phyloP scores from a whole-genome alignment of 2,113 vertebrate genomes.

The Sinocyclocheilus grahami region DNA sequence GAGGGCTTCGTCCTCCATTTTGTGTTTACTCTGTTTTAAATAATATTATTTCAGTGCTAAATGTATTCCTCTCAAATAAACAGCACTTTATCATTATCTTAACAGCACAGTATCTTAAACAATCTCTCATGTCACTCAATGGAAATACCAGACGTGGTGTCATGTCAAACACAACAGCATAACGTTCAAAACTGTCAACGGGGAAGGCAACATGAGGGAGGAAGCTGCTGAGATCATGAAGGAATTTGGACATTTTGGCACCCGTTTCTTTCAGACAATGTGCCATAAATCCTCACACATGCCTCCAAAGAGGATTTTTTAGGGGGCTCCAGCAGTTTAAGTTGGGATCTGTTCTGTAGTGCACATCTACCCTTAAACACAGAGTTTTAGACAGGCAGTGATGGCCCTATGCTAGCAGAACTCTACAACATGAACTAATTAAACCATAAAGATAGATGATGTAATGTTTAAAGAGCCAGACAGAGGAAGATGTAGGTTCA shows the following conservation, averaged over 20 bases:
- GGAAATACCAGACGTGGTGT: conserved; percentile 44
- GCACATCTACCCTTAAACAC: neutral
- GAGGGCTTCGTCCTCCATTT: neutral
- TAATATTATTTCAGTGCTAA: neutral
- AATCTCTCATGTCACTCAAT: neutral
- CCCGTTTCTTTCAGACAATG: neutral
- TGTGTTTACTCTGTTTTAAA: neutral
- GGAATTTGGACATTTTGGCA: conserved; percentile 15
- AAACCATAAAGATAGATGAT: conserved; percentile 11
- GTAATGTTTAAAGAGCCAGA: conserved; percentile 26
- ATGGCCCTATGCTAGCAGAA: neutral
- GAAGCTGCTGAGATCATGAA: conserved; percentile 22
- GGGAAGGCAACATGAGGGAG: neutral
- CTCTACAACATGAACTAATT: conserved; percentile 34
- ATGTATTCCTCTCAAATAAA: conserved; percentile 26
- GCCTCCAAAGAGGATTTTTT: neutral
- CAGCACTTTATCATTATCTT: conserved; percentile 5
- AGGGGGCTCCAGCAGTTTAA: conserved; percentile 11
- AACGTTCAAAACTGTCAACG: neutral
- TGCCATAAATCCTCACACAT: conserved; percentile 27
- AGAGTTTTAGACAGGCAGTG: neutral
- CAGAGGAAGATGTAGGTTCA: neutral
- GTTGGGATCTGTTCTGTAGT: too few relatives aligned
- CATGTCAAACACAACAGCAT: conserved; percentile 24
- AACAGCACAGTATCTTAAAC: neutral